Conservation (phyloP, 1,140 invertebrate species). For the Rhyacophila brunnea region DNA sequence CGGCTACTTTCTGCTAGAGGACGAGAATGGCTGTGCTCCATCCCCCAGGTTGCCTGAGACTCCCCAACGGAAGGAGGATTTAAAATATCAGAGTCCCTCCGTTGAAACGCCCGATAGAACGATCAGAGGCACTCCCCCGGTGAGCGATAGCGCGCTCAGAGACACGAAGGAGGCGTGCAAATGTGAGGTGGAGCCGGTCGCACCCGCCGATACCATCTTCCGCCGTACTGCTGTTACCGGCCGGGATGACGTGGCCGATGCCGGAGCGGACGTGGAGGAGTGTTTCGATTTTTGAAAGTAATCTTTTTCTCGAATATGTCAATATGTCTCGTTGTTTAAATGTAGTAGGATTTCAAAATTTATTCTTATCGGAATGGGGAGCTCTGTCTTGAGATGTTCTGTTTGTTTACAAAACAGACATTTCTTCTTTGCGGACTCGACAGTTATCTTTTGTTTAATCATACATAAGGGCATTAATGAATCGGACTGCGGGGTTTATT, state of each 20-base stretch:
- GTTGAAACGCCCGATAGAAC: conserved; percentile 14
- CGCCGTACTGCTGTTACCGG: conserved; percentile 17
- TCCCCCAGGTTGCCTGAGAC: not conserved
- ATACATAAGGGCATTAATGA: too few relatives aligned
- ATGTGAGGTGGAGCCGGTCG: conserved; percentile 22
- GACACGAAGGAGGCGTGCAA: conserved; percentile 5
- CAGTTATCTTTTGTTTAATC: too few relatives aligned
- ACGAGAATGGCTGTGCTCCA: conserved; percentile 8
- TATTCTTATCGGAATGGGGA: too few relatives aligned
- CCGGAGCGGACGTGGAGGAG: conserved; percentile 26
- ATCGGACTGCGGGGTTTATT: too few relatives aligned
- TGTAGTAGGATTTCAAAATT: too few relatives aligned
- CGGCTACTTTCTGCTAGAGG: conserved; percentile 26
- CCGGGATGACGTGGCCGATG: conserved; percentile 22
- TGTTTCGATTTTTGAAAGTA: conserved; percentile 31
- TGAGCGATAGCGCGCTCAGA: not conserved
- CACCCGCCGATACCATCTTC: conserved; percentile 10
- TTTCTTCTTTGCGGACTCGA: too few relatives aligned
- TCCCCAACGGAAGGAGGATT: conserved; percentile 5
- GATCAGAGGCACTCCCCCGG: not conserved
- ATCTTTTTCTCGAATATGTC: too few relatives aligned
- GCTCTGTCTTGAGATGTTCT: too few relatives aligned
- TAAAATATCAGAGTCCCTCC: conserved; percentile 14
- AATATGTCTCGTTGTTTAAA: too few relatives aligned
- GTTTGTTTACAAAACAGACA: too few relatives aligned